Conservation (phyloP, 2,113 vertebrate species). For the Brienomyrus longianalis region DNA sequence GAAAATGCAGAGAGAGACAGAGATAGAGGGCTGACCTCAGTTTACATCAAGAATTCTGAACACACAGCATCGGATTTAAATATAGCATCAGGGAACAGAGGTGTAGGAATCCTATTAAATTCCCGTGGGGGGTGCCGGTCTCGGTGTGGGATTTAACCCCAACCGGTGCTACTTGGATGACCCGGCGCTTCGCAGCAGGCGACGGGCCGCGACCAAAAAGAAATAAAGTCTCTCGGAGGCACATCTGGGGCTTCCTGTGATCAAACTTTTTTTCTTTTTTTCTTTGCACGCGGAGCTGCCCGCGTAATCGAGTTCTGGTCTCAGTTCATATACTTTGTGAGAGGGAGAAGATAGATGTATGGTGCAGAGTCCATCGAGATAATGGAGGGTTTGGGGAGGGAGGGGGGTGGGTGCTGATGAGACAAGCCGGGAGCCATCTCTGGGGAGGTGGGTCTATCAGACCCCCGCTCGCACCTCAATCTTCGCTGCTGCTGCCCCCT, state of each 20-base stretch:
- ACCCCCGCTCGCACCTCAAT: neutral
- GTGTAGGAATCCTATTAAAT: neutral
- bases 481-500: neutral
- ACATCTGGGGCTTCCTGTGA: neutral
- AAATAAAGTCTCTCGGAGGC: neutral
- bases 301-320: neutral
- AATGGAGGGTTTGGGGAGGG: neutral
- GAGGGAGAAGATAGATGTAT: neutral
- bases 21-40: neutral
- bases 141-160: neutral
- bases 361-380: neutral
- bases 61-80: neutral
- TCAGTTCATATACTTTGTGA: neutral
- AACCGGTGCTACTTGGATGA: neutral
- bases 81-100: neutral
- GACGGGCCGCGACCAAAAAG: neutral
- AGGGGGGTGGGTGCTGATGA: neutral
- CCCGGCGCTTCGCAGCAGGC: neutral
- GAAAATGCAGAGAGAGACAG: neutral
- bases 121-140: neutral
- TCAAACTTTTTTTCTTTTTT: neutral
- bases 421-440: neutral
- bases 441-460: slow-evolving; percentile 9
- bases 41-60: neutral
- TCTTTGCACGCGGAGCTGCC: neutral